A percentile compares a stretch with the other conserved stretches of the same genome.
These are phyloP conservation scores for Temnothorax nylanderi DNA, from an alignment of 1,140 invertebrate genomes.

Conservation along the genomic window DNA sequence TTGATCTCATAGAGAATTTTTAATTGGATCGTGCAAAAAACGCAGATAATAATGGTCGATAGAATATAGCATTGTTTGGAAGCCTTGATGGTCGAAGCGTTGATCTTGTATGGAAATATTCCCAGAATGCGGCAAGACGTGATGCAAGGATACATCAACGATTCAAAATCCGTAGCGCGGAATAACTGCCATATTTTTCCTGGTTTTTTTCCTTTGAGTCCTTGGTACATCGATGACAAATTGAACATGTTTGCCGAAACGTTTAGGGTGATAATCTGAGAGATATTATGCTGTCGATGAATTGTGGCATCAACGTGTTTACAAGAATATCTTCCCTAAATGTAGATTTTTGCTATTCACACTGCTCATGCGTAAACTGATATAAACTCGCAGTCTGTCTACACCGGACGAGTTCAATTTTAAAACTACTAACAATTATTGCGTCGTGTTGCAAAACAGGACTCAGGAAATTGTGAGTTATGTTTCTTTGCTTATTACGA, in stretches of 20 bases:
- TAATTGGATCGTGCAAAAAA: neutral
- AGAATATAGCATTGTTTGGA: neutral
- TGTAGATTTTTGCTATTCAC: too few relatives aligned
- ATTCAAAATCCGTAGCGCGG: neutral
- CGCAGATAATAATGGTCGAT: neutral
- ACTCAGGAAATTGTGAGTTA: neutral
- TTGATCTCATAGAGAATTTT: too few relatives aligned
- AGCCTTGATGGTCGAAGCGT: neutral
- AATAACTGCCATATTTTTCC: too few relatives aligned
- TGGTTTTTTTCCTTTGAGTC: too few relatives aligned
- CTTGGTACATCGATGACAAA: neutral
- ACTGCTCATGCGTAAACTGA: neutral
- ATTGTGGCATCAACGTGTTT: neutral
- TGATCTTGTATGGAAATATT: neutral
- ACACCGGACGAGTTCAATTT: neutral
- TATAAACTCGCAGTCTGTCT: neutral
- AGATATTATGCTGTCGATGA: neutral
- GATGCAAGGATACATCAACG: slow-evolving; percentile 2
- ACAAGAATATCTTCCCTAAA: neutral
- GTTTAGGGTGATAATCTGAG: neutral
- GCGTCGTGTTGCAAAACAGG: neutral
- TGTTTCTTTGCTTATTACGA: slow-evolving; percentile 1
- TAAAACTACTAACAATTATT: neutral
- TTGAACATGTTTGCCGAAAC: neutral
- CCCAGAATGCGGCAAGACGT: neutral